Evolutionary conservation across 2,797 vertebrate genomes (phyloP).

Genomic region (Echeneis naucrates): DNA sequence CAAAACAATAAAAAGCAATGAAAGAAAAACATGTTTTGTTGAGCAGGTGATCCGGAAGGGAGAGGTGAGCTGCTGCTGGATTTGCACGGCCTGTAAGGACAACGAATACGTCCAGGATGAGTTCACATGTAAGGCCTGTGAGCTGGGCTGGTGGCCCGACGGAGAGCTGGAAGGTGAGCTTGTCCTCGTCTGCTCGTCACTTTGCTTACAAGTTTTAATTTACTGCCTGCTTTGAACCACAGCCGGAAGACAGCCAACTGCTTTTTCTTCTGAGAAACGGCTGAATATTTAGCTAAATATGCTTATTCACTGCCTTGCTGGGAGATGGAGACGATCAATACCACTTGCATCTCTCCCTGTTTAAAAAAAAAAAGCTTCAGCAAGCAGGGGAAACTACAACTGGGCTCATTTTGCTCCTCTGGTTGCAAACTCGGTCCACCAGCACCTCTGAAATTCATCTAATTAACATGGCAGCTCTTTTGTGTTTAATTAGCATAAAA

Average conservation of each 20-base stretch:
- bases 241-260: background rate
- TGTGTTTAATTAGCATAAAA: background rate
- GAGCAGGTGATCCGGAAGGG: conserved; percentile 96
- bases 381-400: background rate
- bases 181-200: background rate
- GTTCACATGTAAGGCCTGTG: conserved; percentile 98
- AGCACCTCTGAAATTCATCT: background rate
- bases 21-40: conserved; percentile 3
- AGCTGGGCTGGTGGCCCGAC: conserved; percentile 97
- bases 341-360: background rate
- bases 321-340: background rate
- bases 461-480: background rate
- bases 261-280: background rate
- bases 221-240: background rate
- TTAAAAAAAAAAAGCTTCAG: background rate
- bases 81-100: conserved; percentile 97
- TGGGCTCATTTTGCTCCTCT: too few species aligned
- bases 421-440: background rate
- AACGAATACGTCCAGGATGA: conserved; percentile 97
- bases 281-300: background rate
- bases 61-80: conserved; percentile 99
- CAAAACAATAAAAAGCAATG: too few species aligned
- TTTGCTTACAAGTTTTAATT: background rate
- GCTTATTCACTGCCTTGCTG: too few species aligned
- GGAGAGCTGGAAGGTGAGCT: conserved; percentile 89